These are phyloP conservation scores for Holacanthella duospinosa DNA, from an alignment of 2,888 invertebrate species.

Conservation along the genomic window DNA sequence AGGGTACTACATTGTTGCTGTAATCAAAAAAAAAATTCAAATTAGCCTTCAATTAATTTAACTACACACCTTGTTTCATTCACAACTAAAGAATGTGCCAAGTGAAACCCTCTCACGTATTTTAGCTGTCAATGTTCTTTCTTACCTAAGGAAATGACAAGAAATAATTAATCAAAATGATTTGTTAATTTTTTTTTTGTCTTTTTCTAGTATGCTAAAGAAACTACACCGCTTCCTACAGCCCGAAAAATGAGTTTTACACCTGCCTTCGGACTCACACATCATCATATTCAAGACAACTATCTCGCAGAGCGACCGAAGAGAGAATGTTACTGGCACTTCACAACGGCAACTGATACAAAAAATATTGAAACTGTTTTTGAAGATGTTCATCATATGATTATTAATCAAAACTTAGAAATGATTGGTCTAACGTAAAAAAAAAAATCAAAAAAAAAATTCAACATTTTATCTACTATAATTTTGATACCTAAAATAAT, in stretches of 20 bases:
- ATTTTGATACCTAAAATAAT: neutral
- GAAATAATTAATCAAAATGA: no score
- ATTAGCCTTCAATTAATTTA: slow-evolving; percentile 2
- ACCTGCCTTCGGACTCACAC: slow-evolving; percentile 21
- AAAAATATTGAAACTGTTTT: slow-evolving; percentile 62
- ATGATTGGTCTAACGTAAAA: slow-evolving; percentile 16
- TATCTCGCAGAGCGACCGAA: slow-evolving; percentile 2
- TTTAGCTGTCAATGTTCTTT: no score
- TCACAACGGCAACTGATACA: slow-evolving; percentile 64
- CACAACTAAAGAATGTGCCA: neutral
- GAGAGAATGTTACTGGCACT: slow-evolving; percentile 52
- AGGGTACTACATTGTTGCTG: no score
- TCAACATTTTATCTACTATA: neutral
- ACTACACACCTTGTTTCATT: neutral
- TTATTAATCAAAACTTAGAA: slow-evolving; percentile 19
- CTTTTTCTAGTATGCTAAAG: slow-evolving; percentile 18
- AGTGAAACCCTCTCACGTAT: neutral
- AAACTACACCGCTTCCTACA: slow-evolving; percentile 14
- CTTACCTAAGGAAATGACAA: no score
- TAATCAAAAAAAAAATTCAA: no score
- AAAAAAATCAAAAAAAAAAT: no score
- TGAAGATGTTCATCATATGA: slow-evolving; percentile 40
- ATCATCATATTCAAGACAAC: slow-evolving; percentile 3
- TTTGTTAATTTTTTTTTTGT: slow-evolving; percentile 6
- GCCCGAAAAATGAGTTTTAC: slow-evolving; percentile 20